Conservation (phyloP, 2,797 vertebrate genomes). For the Parauchenoglanis punctatus region DNA sequence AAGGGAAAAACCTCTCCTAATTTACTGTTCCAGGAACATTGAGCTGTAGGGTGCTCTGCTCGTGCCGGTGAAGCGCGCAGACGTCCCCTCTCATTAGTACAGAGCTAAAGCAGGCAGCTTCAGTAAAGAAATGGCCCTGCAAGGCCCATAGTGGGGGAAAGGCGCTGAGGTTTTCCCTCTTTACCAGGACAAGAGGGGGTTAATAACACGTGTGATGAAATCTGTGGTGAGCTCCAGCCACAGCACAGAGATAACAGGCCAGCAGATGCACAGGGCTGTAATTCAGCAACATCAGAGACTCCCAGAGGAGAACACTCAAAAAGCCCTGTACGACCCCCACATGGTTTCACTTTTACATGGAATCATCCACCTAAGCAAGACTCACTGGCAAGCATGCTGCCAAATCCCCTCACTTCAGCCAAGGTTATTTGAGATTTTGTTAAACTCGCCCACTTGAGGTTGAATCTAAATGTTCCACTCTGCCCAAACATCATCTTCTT, state of each 20-base stretch:
- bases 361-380: conserved; percentile 37
- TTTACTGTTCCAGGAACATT: conserved; percentile 47
- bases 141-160: not conserved
- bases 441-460: conserved; percentile 26
- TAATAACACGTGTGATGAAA: conserved; percentile 47
- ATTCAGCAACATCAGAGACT: conserved; percentile 54
- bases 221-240: conserved; percentile 31
- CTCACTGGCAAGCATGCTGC: conserved; percentile 24
- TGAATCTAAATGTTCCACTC: conserved; percentile 32
- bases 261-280: conserved; percentile 47
- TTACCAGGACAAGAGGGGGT: conserved; percentile 26
- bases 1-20: conserved; percentile 27
- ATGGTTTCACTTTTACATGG: conserved; percentile 58
- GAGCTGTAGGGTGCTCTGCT: conserved; percentile 24
- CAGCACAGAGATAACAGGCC: conserved; percentile 50
- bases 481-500: conserved; percentile 23
- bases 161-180: conserved; percentile 24
- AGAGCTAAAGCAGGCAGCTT: conserved; percentile 41
- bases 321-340: conserved; percentile 42
- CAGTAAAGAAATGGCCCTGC: conserved; percentile 28
- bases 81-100: conserved; percentile 53
- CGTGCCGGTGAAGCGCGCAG: conserved; percentile 36
- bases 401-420: conserved; percentile 16
- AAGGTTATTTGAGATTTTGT: conserved; percentile 31
- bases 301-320: conserved; percentile 34